These are phyloP conservation scores for Ruditapes philippinarum DNA, from an alignment of 1,140 invertebrate species.

Conservation along the genomic window DNA sequence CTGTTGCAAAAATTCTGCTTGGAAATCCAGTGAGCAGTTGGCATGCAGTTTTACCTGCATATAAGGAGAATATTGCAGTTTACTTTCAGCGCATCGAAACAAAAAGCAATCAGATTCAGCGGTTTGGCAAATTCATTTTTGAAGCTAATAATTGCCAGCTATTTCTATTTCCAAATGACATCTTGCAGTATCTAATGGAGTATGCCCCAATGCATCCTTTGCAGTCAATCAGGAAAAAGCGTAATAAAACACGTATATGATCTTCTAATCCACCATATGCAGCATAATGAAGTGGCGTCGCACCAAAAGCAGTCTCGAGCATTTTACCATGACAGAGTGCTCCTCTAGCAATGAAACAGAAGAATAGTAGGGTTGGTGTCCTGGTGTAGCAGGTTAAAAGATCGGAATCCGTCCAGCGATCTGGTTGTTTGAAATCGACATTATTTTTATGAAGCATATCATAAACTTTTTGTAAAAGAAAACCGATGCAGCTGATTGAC, in stretches of 20 bases:
- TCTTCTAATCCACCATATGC: not conserved
- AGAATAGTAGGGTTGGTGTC: not conserved
- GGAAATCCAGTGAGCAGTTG: not conserved
- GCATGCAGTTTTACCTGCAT: not conserved
- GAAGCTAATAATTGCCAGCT: not conserved
- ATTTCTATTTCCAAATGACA: not conserved
- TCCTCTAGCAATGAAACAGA: no score
- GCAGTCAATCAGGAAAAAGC: not conserved
- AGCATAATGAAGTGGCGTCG: not conserved
- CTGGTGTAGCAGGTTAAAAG: no score
- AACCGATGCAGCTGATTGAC: not conserved
- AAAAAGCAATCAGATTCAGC: not conserved
- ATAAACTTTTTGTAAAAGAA: not conserved
- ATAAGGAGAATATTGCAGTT: not conserved
- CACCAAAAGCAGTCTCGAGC: not conserved
- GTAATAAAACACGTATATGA: not conserved
- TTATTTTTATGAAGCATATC: not conserved
- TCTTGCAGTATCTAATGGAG: not conserved
- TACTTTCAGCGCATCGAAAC: no score
- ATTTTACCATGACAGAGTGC: not conserved
- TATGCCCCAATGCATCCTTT: not conserved
- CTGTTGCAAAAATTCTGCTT: not conserved
- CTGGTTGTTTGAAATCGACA: not conserved
- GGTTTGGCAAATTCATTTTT: not conserved
- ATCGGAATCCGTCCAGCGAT: no score